Conservation (phyloP, 2,797 vertebrate genomes). For the Paguma larvata region DNA sequence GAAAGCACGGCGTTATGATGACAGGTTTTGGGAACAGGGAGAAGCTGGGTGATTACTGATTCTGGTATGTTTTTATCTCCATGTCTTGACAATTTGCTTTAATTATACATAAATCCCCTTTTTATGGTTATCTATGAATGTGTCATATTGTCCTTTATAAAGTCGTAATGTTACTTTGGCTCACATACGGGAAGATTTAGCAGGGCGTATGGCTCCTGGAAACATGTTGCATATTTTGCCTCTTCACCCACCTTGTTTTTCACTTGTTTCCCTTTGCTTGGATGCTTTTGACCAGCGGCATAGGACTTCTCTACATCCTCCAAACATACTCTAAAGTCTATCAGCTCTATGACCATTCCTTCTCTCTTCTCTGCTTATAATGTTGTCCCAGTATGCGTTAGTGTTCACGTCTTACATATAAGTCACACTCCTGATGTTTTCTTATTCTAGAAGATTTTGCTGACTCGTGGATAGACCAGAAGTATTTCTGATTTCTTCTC, state of each 20-base stretch:
- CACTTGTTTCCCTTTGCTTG: fast-evolving
- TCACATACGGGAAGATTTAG: neutral
- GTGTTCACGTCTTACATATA: fast-evolving
- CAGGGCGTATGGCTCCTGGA: fast-evolving
- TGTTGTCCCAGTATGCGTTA: fast-evolving
- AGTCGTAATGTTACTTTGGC: neutral
- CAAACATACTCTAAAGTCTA: neutral
- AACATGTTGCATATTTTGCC: neutral
- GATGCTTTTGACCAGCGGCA: neutral
- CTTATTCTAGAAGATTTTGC: neutral
- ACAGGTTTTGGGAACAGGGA: neutral
- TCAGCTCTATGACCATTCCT: too few species aligned
- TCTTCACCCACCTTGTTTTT: neutral
- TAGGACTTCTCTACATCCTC: neutral
- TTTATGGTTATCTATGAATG: neutral
- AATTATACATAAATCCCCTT: too few species aligned
- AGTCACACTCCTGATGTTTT: fast-evolving
- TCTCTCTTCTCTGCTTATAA: neutral
- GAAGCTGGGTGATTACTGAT: fast-evolving
- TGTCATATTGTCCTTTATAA: neutral
- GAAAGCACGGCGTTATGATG: neutral
- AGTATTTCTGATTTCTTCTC: neutral
- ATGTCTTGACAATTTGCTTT: neutral
- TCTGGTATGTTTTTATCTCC: neutral
- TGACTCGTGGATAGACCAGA: neutral